These are phyloP conservation scores for Onychomys torridus DNA, from an alignment of 2,797 vertebrate genomes.

Conservation along the genomic window DNA sequence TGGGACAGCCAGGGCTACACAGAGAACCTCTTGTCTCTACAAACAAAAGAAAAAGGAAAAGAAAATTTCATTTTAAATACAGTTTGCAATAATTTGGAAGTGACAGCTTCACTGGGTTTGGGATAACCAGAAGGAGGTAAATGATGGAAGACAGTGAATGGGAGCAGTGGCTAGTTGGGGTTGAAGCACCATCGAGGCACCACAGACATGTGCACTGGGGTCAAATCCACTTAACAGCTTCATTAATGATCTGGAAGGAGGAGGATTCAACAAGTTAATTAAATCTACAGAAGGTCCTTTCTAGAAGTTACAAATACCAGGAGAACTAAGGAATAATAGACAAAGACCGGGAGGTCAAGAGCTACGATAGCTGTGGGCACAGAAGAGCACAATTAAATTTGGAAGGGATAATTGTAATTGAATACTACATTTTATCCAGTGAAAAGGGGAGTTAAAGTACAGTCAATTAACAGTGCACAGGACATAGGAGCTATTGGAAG, in stretches of 20 bases:
- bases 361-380: slow-evolving; percentile 66
- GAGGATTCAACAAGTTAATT: slow-evolving; percentile 78
- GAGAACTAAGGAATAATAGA: slow-evolving; percentile 73
- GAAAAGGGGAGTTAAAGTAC: slow-evolving; percentile 43
- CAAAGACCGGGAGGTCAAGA: slow-evolving; percentile 65
- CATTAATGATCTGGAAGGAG: slow-evolving; percentile 74
- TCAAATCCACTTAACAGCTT: slow-evolving; percentile 74
- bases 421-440: slow-evolving; percentile 57
- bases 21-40: not conserved
- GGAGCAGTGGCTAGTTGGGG: slow-evolving; percentile 60
- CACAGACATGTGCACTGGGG: slow-evolving; percentile 36
- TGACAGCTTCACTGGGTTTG: not conserved
- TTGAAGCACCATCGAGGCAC: slow-evolving; percentile 62
- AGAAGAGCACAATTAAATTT: slow-evolving; percentile 74
- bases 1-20: not conserved
- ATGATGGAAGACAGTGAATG: slow-evolving; percentile 42
- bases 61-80: slow-evolving; percentile 61
- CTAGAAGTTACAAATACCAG: slow-evolving; percentile 72
- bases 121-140: slow-evolving; percentile 36
- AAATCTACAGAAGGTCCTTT: slow-evolving; percentile 73
- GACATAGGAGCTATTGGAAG: slow-evolving; percentile 29
- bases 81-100: slow-evolving; percentile 45
- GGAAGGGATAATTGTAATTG: slow-evolving; percentile 62
- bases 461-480: slow-evolving; percentile 36
- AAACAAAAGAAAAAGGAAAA: not conserved